phyloP scores from a whole-genome alignment of 2,113 vertebrate species.

The Silurus meridionalis region DNA sequence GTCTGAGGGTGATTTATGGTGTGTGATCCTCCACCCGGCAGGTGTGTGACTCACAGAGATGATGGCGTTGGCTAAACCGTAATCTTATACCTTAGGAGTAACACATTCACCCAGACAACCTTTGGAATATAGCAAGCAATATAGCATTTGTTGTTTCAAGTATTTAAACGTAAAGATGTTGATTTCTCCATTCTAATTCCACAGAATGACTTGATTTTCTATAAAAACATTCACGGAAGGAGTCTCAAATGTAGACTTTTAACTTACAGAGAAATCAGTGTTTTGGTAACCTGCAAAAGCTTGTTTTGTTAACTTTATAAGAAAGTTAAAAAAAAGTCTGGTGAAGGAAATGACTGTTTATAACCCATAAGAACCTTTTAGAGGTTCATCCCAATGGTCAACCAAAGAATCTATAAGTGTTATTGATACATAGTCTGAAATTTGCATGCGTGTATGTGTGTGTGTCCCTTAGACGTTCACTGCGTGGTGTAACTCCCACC shows the following conservation, averaged over 20 bases:
- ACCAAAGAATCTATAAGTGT: not conserved
- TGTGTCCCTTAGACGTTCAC: slow-evolving; percentile 85
- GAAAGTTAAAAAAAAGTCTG: not conserved
- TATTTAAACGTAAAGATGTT: not conserved
- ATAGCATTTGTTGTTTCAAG: not conserved
- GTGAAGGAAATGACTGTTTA: not conserved
- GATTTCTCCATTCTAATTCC: not conserved
- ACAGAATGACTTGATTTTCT: not conserved
- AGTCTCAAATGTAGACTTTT: not conserved
- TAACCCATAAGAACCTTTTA: not conserved
- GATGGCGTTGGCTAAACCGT: slow-evolving; percentile 6
- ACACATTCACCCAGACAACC: not conserved
- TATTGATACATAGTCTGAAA: not conserved
- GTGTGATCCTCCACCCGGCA: not conserved
- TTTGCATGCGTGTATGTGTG: not conserved
- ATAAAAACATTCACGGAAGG: not conserved
- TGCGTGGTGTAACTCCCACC: slow-evolving; percentile 98
- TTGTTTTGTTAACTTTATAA: not conserved
- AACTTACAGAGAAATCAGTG: not conserved
- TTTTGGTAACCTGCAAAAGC: not conserved
- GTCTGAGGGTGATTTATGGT: not conserved
- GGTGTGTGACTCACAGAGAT: not conserved
- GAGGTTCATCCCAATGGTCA: not conserved
- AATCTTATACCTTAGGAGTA: not conserved
- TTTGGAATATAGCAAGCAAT: not conserved